A percentile compares a stretch with the other conserved stretches of the same genome.
These are phyloP conservation scores for Coelopa frigida DNA, from an alignment of 1,140 invertebrate species.

Conservation along the genomic window DNA sequence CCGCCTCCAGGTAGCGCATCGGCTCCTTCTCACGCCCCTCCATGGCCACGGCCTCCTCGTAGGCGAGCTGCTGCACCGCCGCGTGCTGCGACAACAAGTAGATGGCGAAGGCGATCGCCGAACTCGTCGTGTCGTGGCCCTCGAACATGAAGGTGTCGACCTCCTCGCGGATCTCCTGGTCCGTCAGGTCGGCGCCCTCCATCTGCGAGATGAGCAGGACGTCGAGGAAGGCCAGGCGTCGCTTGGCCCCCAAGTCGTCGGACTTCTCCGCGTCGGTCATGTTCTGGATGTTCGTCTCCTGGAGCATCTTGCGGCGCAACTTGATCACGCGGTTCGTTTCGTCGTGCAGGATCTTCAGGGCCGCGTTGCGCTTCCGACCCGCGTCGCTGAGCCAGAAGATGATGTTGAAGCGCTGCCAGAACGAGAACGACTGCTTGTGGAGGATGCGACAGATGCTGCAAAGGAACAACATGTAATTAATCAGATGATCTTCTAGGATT, in stretches of 20 bases:
- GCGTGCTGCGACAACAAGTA: conserved; percentile 56
- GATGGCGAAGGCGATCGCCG: conserved; percentile 53
- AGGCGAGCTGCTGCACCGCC: conserved; percentile 56
- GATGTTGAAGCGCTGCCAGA: conserved; percentile 53
- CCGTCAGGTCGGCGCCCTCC: conserved; percentile 47
- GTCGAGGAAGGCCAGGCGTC: conserved; percentile 71
- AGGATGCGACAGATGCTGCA: conserved; percentile 43
- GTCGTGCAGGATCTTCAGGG: conserved; percentile 25
- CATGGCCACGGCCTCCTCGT: conserved; percentile 54
- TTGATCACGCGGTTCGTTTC: conserved; percentile 37
- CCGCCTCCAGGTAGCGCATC: conserved; percentile 61
- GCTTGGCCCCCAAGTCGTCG: conserved; percentile 33
- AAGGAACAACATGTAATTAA: conserved; percentile 2
- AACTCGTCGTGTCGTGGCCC: conserved; percentile 67
- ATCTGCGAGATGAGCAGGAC: conserved; percentile 57
- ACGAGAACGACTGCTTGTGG: conserved; percentile 49
- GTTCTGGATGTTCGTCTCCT: conserved; percentile 17
- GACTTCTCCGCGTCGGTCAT: conserved; percentile 6
- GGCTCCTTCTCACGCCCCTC: conserved; percentile 45
- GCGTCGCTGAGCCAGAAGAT: conserved; percentile 47
- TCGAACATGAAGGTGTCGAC: conserved; percentile 80
- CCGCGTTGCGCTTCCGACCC: conserved; percentile 18
- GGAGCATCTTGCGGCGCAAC: conserved; percentile 24
- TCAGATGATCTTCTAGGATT: not conserved
- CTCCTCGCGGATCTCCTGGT: conserved; percentile 70